Base-by-base conservation (phyloP, 2,888 invertebrate species). In the Agrotis segetum region DNA sequence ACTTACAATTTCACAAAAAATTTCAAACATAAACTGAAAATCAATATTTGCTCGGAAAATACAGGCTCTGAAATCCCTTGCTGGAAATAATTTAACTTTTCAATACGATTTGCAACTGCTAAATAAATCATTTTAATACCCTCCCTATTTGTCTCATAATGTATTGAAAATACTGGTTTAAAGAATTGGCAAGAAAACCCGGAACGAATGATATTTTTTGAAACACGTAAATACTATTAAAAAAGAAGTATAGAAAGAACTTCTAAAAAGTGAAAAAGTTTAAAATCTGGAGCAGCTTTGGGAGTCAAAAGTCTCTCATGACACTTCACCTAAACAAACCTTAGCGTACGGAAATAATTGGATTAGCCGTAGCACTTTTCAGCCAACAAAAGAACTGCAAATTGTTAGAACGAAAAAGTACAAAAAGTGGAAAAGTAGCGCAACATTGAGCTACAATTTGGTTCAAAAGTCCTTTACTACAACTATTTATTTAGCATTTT, bases 291-390 rank as follows among this genome's bases (percentile, higher is more conserved):
- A 40, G 17, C 75, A 74, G 40, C 46, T 47, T 24, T 21, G 24
- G 6, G 16, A 56, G 24, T 75, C 50, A 44, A 74, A 50, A 52
- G 59, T 49, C 56, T 40, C 46, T 46, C 71, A 29, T 74, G 34
- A 16, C 61, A 58, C 56, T 58, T 50, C 40, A 19, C 74, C 24
- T 59, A 40, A 9, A 47, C 61, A 67, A 61, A 74, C 67, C 34
- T 58, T 19, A 56, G 24, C 40, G 46, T 52, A 53, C 47, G 29
- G 52, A 62, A 52, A 74, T 74, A 68, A 74, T 68, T 74, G 60
- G 46, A 61, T 56, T 68, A 75, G 11, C 21, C 67, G 61, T 44
- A 2, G 21, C 55, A 56, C 55, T 56, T 67, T 55, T 19, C 19
- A 50, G 11, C 49, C 56, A 34, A 34, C 19, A 9, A 47, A 40